phyloP scores from a whole-genome alignment of 2,888 invertebrate species.

The Epirrhoe alternata region DNA sequence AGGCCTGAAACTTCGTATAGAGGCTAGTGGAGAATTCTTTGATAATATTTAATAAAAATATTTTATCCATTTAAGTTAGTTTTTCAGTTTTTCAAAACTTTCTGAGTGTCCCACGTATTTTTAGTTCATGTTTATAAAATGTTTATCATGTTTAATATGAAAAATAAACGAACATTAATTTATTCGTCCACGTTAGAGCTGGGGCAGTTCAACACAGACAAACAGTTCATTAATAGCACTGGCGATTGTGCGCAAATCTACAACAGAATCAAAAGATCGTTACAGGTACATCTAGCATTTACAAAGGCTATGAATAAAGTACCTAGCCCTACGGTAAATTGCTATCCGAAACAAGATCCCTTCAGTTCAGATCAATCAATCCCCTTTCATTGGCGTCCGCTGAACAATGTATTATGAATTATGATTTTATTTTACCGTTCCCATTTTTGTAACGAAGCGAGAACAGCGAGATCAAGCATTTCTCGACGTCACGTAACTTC shows the following conservation, averaged over 20 bases:
- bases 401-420: conserved; percentile 20
- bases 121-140: no score
- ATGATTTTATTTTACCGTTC: conserved; percentile 33
- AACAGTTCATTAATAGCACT: neutral
- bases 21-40: no score
- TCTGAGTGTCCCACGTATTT: no score
- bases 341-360: neutral
- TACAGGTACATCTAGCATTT: neutral
- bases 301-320: neutral
- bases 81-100: no score
- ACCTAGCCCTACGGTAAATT: conserved; percentile 8
- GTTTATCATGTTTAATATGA: no score
- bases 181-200: no score
- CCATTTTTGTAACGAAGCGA: conserved; percentile 29
- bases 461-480: conserved; percentile 30
- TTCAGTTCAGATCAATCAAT: conserved; percentile 21
- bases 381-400: conserved; percentile 10
- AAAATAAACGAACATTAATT: no score
- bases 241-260: neutral
- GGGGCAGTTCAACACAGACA: no score
- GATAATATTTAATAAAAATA: no score
- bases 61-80: no score
- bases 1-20: no score
- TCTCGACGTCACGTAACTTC: conserved; percentile 40
- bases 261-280: neutral